phyloP scores from a whole-genome alignment of 2,113 vertebrate species.

The Otolemur garnettii region DNA sequence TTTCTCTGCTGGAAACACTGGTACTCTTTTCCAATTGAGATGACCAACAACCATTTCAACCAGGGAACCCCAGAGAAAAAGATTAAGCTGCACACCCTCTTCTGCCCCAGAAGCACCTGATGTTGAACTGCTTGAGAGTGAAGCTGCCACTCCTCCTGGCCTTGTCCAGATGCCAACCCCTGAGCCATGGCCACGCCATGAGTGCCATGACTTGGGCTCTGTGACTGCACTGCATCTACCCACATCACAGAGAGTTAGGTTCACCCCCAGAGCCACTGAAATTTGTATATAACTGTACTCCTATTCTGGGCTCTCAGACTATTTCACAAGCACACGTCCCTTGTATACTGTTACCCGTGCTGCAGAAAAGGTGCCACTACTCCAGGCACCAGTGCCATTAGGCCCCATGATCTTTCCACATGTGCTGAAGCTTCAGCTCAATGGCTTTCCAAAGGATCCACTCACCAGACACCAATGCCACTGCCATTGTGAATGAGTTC shows the following conservation, averaged over 20 bases:
- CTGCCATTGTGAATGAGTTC: not conserved
- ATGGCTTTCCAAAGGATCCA: not conserved
- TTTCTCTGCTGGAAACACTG: accelerated
- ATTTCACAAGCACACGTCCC: not conserved
- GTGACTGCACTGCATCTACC: not conserved
- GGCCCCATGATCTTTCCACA: accelerated
- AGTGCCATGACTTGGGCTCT: not conserved
- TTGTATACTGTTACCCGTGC: not conserved
- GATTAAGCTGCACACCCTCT: not conserved
- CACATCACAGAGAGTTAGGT: not conserved
- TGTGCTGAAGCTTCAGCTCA: not conserved
- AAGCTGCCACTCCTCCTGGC: too few relatives aligned
- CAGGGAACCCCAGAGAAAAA: not conserved
- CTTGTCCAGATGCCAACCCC: accelerated
- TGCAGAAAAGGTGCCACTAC: not conserved
- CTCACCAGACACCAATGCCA: not conserved
- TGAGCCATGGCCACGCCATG: too few relatives aligned
- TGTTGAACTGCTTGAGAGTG: not conserved
- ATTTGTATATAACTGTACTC: not conserved
- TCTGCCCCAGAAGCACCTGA: not conserved
- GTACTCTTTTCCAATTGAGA: not conserved
- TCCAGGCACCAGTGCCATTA: too few relatives aligned
- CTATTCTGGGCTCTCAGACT: too few relatives aligned
- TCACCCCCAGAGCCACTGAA: not conserved
- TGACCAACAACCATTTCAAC: not conserved